Conservation (phyloP, 2,888 invertebrate genomes). For the Cephus rjabovi region DNA sequence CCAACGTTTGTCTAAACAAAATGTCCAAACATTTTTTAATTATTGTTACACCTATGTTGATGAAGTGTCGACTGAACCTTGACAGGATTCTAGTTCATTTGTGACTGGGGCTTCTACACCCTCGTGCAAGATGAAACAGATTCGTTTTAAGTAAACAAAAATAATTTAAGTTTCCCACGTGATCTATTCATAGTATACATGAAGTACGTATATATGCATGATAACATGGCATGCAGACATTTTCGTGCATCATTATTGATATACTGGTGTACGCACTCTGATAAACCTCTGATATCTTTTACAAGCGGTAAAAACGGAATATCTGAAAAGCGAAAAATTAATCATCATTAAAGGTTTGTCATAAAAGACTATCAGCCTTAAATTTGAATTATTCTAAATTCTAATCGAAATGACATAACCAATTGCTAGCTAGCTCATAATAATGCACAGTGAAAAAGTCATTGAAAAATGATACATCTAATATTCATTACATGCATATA, state of each 20-base stretch:
- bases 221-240: slow-evolving; percentile 9
- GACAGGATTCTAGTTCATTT: not conserved
- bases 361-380: not conserved
- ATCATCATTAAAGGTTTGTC: slow-evolving; percentile 6
- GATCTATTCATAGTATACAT: not conserved
- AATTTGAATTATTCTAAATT: not conserved
- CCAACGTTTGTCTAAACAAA: not conserved
- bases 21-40: not conserved
- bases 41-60: not conserved
- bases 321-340: slow-evolving; percentile 20
- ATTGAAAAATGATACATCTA: not conserved
- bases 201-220: not conserved
- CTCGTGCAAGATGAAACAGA: not conserved
- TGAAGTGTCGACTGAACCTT: not conserved
- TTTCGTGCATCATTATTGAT: slow-evolving; percentile 13
- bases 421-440: no score
- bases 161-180: not conserved
- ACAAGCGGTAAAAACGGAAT: slow-evolving; percentile 17
- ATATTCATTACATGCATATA: not conserved
- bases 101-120: not conserved
- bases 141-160: not conserved
- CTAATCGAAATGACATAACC: not conserved
- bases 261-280: slow-evolving; percentile 18
- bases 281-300: slow-evolving; percentile 13
- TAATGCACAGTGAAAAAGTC: not conserved